phyloP scores from a whole-genome alignment of 1,140 invertebrate species.

The Psix sp. region DNA sequence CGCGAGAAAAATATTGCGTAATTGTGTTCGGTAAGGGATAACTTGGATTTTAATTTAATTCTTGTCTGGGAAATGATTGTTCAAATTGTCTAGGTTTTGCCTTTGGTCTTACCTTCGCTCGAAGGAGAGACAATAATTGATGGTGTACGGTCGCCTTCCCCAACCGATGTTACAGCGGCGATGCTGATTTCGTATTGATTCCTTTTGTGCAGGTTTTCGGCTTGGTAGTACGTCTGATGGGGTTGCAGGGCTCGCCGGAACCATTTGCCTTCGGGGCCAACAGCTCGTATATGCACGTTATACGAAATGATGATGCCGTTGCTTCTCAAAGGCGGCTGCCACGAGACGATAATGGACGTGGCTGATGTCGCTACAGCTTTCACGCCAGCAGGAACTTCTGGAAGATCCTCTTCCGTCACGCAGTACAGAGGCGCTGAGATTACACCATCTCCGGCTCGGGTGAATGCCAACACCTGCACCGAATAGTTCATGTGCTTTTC shows the following conservation, averaged over 20 bases:
- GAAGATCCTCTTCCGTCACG: conserved; percentile 93
- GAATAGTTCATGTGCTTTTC: conserved; percentile 96
- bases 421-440: conserved; percentile 89
- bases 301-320: conserved; percentile 81
- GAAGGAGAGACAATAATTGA: conserved; percentile 86
- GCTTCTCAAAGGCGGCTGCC: conserved; percentile 80
- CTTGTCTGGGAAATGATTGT: too few relatives aligned
- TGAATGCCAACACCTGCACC: conserved; percentile 89
- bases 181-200: conserved; percentile 83
- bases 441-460: conserved; percentile 91
- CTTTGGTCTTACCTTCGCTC: conserved; percentile 80
- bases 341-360: conserved; percentile 91
- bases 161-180: conserved; percentile 86
- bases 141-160: conserved; percentile 87
- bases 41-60: conserved; percentile 15
- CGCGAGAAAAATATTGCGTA: background rate
- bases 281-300: conserved; percentile 71
- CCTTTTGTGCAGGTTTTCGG: conserved; percentile 75
- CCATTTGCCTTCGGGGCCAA: conserved; percentile 72
- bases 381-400: conserved; percentile 89
- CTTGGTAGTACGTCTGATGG: conserved; percentile 75
- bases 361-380: conserved; percentile 90
- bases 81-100: conserved; percentile 29
- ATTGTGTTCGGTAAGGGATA: too few relatives aligned
- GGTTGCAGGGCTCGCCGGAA: conserved; percentile 70